Base-by-base conservation (phyloP, 2,888 invertebrate genomes). In the Deroplatys truncata region DNA sequence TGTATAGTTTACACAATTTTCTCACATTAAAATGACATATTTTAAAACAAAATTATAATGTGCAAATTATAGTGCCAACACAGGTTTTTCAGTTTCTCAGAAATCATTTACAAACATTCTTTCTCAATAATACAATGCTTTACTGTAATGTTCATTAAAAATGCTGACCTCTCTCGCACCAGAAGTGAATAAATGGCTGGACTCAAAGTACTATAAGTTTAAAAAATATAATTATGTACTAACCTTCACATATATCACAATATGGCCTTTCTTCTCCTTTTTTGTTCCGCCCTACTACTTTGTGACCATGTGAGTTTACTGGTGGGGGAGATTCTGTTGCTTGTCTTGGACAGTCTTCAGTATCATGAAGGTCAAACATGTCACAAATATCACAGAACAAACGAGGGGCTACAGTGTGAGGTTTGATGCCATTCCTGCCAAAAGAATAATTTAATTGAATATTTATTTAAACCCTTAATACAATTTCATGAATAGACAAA, bases 311-410 rank as follows among this genome's bases (percentile, higher is more conserved):
- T 88, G 95, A 94, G 88, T 95, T 95, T 88, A 94, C 94, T 89
- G 92, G 93, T 85, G 95, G 95, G 84, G 94, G 95, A 28, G 93
- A 93, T 82, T 94, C 94, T 92, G 94, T 94, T 49, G 96, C 96
- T 94, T 99, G 99, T 86, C 96, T 94, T 72, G 99, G 98, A 93
- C 99, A 99, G 93, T 99, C 99, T 93, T 99, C 99, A 0, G 99
- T 99, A 93, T 99, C 99, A 93, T 99, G 99, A 89, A 96, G 95
- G 94, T 99, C 99, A 94, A 99, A 99, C 93, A 96, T 95, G 94
- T 99, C 99, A 94, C 99, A 99, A 92, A 99, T 99, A 95, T 99
- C 99, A 95, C 99, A 99, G 95, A 98, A 99, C 92, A 97, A 94
- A 35, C 99, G 96, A 84, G 98, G 98, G 4, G 98, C 96, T 29